Evolutionary conservation across 2,888 invertebrate species (phyloP).

Genomic region (Andrena hattorfiana): DNA sequence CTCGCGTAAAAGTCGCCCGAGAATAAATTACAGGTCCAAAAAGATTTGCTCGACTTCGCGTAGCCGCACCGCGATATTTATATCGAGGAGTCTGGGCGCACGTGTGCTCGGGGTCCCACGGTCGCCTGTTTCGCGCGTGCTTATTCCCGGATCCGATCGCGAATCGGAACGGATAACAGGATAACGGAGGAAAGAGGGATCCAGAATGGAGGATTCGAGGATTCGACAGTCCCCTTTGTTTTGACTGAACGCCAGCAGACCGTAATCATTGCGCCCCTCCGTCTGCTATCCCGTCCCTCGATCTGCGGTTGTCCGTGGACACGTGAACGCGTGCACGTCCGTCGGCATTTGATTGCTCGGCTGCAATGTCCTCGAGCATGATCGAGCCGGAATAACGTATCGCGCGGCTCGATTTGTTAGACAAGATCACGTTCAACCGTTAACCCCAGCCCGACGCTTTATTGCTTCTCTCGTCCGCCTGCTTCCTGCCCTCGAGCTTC

Average conservation of each 20-base stretch:
- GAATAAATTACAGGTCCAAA: conserved; percentile 35
- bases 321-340: background rate
- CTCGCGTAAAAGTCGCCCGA: conserved; percentile 25
- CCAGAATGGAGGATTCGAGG: background rate
- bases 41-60: conserved; percentile 1
- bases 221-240: conserved; percentile 67
- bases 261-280: conserved; percentile 63
- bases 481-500: background rate
- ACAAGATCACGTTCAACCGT: conserved; percentile 20
- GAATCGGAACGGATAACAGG: too few relatives aligned
- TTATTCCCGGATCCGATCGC: background rate
- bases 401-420: conserved; percentile 1
- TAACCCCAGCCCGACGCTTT: conserved; percentile 2
- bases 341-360: conserved; percentile 4
- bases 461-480: background rate
- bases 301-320: conserved; percentile 32
- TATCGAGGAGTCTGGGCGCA: conserved; percentile 7
- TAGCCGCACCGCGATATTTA: conserved; percentile 36
- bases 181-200: too few relatives aligned
- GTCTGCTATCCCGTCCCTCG: conserved; percentile 32
- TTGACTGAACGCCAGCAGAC: conserved; percentile 75
- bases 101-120: background rate
- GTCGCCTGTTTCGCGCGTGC: background rate
- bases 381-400: conserved; percentile 3
- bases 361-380: conserved; percentile 11